These are phyloP conservation scores for Ophioninae sp. DNA, from an alignment of 2,888 invertebrate genomes.

Conservation along the genomic window DNA sequence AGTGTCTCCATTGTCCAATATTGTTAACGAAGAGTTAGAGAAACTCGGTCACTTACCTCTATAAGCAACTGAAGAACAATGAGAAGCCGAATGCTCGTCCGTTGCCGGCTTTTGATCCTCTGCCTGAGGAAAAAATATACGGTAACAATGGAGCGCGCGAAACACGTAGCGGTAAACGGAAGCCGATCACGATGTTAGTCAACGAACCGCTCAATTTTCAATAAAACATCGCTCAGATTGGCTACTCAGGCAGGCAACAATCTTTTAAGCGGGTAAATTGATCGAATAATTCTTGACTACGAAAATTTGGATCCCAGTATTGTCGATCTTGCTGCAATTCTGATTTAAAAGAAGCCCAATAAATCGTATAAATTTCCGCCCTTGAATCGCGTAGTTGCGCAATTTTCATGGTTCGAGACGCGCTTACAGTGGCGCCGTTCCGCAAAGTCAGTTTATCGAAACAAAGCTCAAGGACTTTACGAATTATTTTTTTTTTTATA, in stretches of 20 bases:
- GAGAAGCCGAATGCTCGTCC: constrained; percentile 2
- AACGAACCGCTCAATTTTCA: neutral
- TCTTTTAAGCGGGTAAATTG: neutral
- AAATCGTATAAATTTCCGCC: neutral
- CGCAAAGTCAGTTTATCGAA: neutral
- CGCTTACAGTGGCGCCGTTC: neutral
- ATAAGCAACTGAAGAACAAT: constrained; percentile 28
- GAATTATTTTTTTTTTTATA: neutral
- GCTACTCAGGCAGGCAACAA: neutral
- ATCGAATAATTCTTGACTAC: neutral
- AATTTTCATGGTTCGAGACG: neutral
- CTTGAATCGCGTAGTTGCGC: neutral
- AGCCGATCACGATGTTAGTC: constrained; percentile 19
- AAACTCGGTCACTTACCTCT: constrained; percentile 18
- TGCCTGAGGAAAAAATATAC: constrained; percentile 5
- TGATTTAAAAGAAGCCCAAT: neutral
- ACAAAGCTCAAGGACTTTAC: neutral
- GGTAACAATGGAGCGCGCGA: constrained; percentile 46
- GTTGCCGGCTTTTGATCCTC: constrained; percentile 39
- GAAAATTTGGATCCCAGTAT: neutral
- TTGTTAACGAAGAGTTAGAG: neutral
- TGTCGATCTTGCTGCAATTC: too few relatives aligned
- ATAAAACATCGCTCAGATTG: neutral
- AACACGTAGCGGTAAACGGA: constrained; percentile 56
- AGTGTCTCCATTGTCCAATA: neutral